A percentile compares a stretch with the other conserved stretches of the same genome.
Conservation (phyloP, 2,797 vertebrate genomes). For the Macroramphosus scolopax region DNA sequence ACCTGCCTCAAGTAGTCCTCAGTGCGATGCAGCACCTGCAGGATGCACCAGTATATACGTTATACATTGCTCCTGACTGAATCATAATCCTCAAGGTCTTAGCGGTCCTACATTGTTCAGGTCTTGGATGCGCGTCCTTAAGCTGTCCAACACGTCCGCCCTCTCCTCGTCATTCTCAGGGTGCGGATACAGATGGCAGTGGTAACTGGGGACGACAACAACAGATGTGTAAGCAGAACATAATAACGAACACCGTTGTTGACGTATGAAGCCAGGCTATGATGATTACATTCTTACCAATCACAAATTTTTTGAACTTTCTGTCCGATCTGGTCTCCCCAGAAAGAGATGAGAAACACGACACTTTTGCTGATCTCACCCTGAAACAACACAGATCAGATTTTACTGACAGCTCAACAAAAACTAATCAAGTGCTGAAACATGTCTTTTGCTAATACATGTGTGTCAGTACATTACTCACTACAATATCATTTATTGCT, state of each 20-base stretch:
- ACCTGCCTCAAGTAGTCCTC: conserved; percentile 95
- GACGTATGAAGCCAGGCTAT: not conserved
- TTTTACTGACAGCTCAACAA: not conserved
- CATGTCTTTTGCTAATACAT: not conserved
- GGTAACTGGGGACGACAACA: conserved; percentile 79
- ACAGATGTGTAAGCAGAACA: not conserved
- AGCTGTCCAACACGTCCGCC: conserved; percentile 85
- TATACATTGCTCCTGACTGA: not conserved
- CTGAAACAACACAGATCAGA: conserved; percentile 67
- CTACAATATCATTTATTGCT: no score
- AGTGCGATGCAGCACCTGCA: conserved; percentile 91
- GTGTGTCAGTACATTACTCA: no score
- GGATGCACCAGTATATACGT: not conserved
- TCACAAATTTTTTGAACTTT: conserved; percentile 99
- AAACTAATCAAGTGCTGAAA: not conserved
- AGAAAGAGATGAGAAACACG: conserved; percentile 95
- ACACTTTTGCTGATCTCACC: conserved; percentile 89
- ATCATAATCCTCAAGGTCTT: conserved; percentile 76
- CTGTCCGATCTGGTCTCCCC: conserved; percentile 97
- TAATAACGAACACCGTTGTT: not conserved
- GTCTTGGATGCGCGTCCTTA: conserved; percentile 91
- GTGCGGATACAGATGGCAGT: conserved; percentile 95
- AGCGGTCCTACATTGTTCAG: conserved; percentile 84
- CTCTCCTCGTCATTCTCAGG: conserved; percentile 87
- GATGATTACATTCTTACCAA: conserved; percentile 79